Percentiles rank a stretch among this genome's conserved stretches.
Conservation (phyloP, 2,797 vertebrate species). For the Artibeus jamaicensis region DNA sequence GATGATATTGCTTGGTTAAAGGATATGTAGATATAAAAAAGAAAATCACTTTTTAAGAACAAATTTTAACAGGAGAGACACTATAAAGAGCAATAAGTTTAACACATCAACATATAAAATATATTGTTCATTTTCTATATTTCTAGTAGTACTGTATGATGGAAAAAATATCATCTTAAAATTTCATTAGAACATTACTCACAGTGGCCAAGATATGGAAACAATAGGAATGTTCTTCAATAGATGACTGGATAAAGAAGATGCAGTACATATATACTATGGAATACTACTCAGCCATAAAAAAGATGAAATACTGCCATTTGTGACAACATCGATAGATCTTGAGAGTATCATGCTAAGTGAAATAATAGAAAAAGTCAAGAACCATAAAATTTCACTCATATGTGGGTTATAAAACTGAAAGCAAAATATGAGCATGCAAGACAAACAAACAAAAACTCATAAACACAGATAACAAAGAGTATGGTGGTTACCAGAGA, state of each 20-base stretch:
- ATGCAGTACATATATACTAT: neutral
- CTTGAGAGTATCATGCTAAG: neutral
- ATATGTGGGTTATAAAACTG: neutral
- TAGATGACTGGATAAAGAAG: neutral
- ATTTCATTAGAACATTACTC: neutral
- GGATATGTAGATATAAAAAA: no score
- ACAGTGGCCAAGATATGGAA: neutral
- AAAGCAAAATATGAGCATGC: neutral
- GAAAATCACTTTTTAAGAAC: constrained; percentile 2
- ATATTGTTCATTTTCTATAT: neutral
- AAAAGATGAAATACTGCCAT: neutral
- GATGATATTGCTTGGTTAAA: no score
- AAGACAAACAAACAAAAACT: neutral
- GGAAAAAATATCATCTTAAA: neutral
- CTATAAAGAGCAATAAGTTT: neutral
- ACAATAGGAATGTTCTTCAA: neutral
- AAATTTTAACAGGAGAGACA: neutral
- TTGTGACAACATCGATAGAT: neutral
- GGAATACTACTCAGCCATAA: neutral
- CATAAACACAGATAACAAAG: neutral
- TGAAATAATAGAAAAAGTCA: neutral
- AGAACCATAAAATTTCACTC: neutral
- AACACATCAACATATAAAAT: neutral
- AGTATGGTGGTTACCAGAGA: neutral
- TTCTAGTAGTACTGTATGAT: neutral